These are phyloP conservation scores for Drosophila leontia DNA, from an alignment of 1,140 invertebrate species.

Conservation along the genomic window DNA sequence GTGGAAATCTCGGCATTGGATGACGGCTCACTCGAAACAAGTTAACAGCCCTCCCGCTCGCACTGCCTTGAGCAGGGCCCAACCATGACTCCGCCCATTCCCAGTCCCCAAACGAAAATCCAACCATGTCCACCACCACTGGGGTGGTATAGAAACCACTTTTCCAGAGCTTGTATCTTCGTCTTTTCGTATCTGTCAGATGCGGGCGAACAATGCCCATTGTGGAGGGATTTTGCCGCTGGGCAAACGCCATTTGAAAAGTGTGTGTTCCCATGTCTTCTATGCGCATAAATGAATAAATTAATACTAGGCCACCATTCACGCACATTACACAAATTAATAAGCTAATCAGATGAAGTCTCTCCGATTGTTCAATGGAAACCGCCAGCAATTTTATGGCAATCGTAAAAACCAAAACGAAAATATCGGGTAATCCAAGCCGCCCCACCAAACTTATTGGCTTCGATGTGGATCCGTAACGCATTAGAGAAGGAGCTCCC, in stretches of 20 bases:
- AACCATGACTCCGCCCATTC: slow-evolving; percentile 35
- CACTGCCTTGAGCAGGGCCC: slow-evolving; percentile 6
- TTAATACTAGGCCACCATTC: slow-evolving; percentile 39
- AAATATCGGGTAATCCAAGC: slow-evolving; percentile 56
- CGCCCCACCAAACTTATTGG: slow-evolving; percentile 25
- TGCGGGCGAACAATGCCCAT: slow-evolving; percentile 52
- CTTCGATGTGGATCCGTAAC: slow-evolving; percentile 34
- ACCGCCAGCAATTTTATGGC: slow-evolving; percentile 58
- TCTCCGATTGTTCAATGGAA: slow-evolving; percentile 35
- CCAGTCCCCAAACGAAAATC: slow-evolving; percentile 10
- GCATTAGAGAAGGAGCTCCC: slow-evolving; percentile 39
- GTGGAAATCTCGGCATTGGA: slow-evolving; percentile 67
- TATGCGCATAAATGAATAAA: slow-evolving; percentile 63
- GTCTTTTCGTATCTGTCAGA: slow-evolving; percentile 25
- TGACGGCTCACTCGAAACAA: slow-evolving; percentile 48
- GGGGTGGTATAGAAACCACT: slow-evolving; percentile 40
- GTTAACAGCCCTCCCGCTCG: slow-evolving; percentile 42
- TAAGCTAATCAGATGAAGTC: slow-evolving; percentile 54
- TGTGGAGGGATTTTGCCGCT: slow-evolving; percentile 56
- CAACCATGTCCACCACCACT: slow-evolving; percentile 2
- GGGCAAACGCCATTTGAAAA: slow-evolving; percentile 31
- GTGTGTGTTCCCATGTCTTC: slow-evolving; percentile 4
- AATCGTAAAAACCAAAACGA: slow-evolving; percentile 34
- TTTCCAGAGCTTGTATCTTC: slow-evolving; percentile 26
- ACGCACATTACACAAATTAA: slow-evolving; percentile 63